Base-by-base conservation (phyloP, 2,888 invertebrate species). In the Oligia latruncula region DNA sequence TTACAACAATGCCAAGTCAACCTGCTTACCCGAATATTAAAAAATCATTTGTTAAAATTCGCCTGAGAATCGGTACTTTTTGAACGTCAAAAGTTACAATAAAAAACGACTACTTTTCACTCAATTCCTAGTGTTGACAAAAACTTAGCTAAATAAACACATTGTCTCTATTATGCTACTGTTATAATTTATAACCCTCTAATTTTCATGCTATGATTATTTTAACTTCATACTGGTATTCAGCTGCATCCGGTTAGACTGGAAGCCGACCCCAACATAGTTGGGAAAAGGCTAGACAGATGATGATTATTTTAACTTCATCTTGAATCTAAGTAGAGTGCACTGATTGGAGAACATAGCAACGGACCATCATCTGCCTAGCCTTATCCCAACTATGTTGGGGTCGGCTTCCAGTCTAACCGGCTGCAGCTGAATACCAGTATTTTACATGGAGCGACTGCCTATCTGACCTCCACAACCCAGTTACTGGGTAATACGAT, bases 111-210 rank as follows among this genome's bases (percentile, higher is more conserved):
- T 17, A 66, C 58, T 46, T 35, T 20, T 5, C 5, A 3, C 6
- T 55, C 11, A 58, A 0, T 35, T 58, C 72, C 52, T 20, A 40
- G 43, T 78, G 52, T 74, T 74, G 74, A 29, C 55, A 74, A 29
- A 29, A 74, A 17, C 20, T 2, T 49, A 13, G 46, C 49, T 29
- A 70, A 20, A 70, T 35, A 35, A 35, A 15, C 13, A 62, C 2
- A 62, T 15, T 5, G 13, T n/a, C n/a, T 15, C 1, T 29, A 29
- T 9, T 9, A 20, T 20, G 35, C 20, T 65, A 23, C 20, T 40
- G 23, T 52, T 35, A 13, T 9, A 49, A 49, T 3, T 46, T 46
- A 46, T 46, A 55, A 11, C 3, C 5, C 17, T 20, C 4, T 9
- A 2, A 52, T 35, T 52, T 55, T 23, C 35, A 65, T 11, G 20